Evolutionary conservation across 2,888 invertebrate species (phyloP).

Genomic region (Polylopha cassiicola): DNA sequence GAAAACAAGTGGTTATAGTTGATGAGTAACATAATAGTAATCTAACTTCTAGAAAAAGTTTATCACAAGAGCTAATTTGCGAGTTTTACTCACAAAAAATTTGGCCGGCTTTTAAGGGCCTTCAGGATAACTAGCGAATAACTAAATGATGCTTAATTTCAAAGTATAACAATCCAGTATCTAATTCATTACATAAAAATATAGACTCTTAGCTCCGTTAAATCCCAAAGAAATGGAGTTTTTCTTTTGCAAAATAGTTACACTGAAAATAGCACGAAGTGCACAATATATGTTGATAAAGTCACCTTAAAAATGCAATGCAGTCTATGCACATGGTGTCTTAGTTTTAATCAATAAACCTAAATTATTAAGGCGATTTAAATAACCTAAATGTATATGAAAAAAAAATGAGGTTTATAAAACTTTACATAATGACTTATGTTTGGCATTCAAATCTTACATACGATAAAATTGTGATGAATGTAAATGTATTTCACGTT

Average conservation of each 20-base stretch:
- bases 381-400: constrained; percentile 54
- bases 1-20: constrained; percentile 8
- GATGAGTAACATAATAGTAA: constrained; percentile 15
- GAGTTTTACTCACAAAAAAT: constrained; percentile 48
- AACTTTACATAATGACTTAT: constrained; percentile 54
- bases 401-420: constrained; percentile 60
- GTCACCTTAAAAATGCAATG: constrained; percentile 68
- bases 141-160: constrained; percentile 22
- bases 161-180: not conserved
- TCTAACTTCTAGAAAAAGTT: constrained; percentile 22
- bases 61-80: constrained; percentile 54
- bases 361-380: constrained; percentile 64
- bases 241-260: too few relatives aligned
- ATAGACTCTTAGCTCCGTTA: too few relatives aligned
- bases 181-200: constrained; percentile 2
- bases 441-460: constrained; percentile 57
- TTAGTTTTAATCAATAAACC: constrained; percentile 45
- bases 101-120: constrained; percentile 23
- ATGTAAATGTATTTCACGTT: constrained; percentile 17
- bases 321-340: constrained; percentile 70
- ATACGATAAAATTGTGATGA: constrained; percentile 54
- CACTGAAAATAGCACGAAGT: constrained; percentile 43
- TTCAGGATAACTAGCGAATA: constrained; percentile 28
- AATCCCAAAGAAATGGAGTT: too few relatives aligned
- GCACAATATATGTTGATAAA: constrained; percentile 46